These are phyloP conservation scores for Microctenopoma steveboyesi DNA, from an alignment of 2,797 vertebrate genomes.

Conservation along the genomic window DNA sequence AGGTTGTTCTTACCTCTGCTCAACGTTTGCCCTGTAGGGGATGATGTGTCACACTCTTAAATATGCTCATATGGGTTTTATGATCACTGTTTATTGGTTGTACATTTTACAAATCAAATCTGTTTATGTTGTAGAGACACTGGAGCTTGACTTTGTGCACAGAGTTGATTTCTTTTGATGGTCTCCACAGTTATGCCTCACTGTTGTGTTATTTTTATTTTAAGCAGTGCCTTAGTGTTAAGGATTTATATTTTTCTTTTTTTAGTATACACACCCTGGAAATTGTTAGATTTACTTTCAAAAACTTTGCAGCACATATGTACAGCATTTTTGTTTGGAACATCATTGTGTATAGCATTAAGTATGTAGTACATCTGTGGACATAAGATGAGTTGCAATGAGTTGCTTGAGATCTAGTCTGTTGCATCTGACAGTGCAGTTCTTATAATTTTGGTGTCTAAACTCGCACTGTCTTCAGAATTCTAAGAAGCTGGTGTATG, in stretches of 20 bases:
- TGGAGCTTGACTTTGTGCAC: constrained; percentile 53
- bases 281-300: constrained; percentile 45
- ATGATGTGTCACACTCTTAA: constrained; percentile 35
- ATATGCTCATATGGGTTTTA: constrained; percentile 38
- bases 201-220: constrained; percentile 58
- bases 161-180: constrained; percentile 37
- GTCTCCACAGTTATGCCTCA: constrained; percentile 52
- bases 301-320: constrained; percentile 62
- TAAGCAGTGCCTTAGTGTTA: constrained; percentile 79
- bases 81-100: constrained; percentile 37
- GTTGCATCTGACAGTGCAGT: constrained; percentile 16
- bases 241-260: constrained; percentile 49
- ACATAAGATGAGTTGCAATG: constrained; percentile 32
- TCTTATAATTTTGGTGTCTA: constrained; percentile 47
- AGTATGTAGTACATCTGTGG: constrained; percentile 41
- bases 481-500: constrained; percentile 45
- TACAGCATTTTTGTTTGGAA: constrained; percentile 59
- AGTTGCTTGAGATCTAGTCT: constrained; percentile 8
- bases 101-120: constrained; percentile 37
- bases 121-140: constrained; percentile 53
- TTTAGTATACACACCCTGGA: constrained; percentile 49
- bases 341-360: constrained; percentile 57
- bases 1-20: constrained; percentile 56
- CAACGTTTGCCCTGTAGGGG: constrained; percentile 35
- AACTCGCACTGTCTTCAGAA: constrained; percentile 54